phyloP scores from a whole-genome alignment of 2,888 invertebrate genomes.

The Fragum whitleyi region DNA sequence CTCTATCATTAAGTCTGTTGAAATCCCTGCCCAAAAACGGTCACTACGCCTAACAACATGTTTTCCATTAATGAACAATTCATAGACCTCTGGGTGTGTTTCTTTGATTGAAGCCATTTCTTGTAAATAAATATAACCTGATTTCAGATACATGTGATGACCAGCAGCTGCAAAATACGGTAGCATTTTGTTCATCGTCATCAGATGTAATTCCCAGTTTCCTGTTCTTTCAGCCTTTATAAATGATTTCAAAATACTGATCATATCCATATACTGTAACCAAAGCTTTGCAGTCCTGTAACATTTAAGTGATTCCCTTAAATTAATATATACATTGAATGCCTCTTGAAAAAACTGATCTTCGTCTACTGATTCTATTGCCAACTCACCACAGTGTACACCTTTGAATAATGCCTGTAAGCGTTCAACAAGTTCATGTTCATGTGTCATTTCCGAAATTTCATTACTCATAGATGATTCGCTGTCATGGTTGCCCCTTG shows the following conservation, averaged over 20 bases:
- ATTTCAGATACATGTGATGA: slow-evolving; percentile 50
- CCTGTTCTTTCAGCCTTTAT: slow-evolving; percentile 63
- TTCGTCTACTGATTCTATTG: too few species aligned
- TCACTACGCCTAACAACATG: slow-evolving; percentile 14
- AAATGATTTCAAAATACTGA: slow-evolving; percentile 60
- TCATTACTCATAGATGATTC: too few species aligned
- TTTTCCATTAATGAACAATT: neutral
- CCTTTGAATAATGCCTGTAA: neutral
- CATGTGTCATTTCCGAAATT: too few species aligned
- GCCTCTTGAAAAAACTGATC: slow-evolving; percentile 2
- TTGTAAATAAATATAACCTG: slow-evolving; percentile 55
- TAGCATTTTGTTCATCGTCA: slow-evolving; percentile 39
- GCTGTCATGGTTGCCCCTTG: slow-evolving; percentile 33
- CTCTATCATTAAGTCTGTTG: slow-evolving; percentile 17
- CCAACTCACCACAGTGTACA: too few species aligned
- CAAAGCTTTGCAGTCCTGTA: slow-evolving; percentile 61
- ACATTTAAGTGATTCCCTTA: slow-evolving; percentile 4
- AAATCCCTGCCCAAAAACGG: slow-evolving; percentile 13
- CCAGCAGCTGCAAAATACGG: slow-evolving; percentile 45
- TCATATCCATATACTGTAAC: slow-evolving; percentile 69
- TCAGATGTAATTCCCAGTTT: neutral
- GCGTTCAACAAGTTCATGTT: slow-evolving; percentile 12
- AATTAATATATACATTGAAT: neutral
- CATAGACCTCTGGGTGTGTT: slow-evolving; percentile 7
- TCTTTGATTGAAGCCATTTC: slow-evolving; percentile 34